Percentiles rank a stretch among this genome's conserved stretches.
Evolutionary conservation across 2,113 vertebrate genomes (phyloP).

Genomic region (Terrapene triunguis): DNA sequence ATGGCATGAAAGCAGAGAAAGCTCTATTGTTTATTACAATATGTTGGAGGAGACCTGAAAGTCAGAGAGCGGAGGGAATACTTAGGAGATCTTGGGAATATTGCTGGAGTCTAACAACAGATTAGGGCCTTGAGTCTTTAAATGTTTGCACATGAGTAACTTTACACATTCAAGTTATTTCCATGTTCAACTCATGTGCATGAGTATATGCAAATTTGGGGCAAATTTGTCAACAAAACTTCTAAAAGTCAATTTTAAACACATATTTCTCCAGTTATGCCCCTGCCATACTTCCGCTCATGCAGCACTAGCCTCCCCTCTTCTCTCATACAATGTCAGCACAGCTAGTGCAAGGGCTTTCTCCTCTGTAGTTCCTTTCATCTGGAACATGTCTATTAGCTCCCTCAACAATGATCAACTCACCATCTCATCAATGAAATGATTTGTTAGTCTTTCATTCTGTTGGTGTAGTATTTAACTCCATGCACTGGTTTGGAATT

Average conservation of each 20-base stretch:
- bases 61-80: neutral
- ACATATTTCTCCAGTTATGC: neutral
- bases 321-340: neutral
- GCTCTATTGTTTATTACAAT: fast-evolving
- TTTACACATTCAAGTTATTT: neutral
- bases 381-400: fast-evolving
- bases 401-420: neutral
- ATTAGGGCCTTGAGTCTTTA: neutral
- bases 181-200: neutral
- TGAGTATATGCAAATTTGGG: neutral
- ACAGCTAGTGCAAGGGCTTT: fast-evolving
- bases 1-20: neutral
- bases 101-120: fast-evolving
- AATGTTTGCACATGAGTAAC: neutral
- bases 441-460: neutral
- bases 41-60: neutral
- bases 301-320: fast-evolving
- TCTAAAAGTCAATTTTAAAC: neutral
- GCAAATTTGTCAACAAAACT: neutral
- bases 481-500: neutral
- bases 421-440: neutral
- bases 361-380: neutral
- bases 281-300: neutral
- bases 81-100: neutral
- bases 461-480: neutral